phyloP scores from a whole-genome alignment of 1,140 invertebrate genomes.

The Cotesia typhae region DNA sequence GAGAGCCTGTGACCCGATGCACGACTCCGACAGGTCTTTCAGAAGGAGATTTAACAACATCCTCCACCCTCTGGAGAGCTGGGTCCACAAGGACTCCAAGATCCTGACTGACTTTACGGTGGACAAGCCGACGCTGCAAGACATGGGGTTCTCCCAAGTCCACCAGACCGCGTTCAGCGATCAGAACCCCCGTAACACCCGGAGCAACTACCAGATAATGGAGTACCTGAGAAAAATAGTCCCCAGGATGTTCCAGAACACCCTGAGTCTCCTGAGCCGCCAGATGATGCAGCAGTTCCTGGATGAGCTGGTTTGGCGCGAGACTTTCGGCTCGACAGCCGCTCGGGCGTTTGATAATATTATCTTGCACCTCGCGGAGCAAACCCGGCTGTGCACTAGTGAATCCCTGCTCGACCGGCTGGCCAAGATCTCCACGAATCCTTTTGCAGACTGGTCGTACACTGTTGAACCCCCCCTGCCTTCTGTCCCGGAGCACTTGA shows the following conservation, averaged over 20 bases:
- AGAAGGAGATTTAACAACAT: constrained; percentile 78
- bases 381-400: constrained; percentile 68
- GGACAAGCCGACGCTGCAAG: constrained; percentile 77
- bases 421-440: constrained; percentile 77
- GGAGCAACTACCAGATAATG: constrained; percentile 83
- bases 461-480: constrained; percentile 52
- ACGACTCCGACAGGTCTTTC: constrained; percentile 79
- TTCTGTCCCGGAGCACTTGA: constrained; percentile 44
- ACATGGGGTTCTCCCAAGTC: constrained; percentile 81
- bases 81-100: constrained; percentile 80
- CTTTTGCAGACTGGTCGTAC: constrained; percentile 82
- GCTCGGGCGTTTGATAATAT: constrained; percentile 84
- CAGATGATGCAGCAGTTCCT: constrained; percentile 90
- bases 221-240: constrained; percentile 85
- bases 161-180: constrained; percentile 72
- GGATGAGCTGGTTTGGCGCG: constrained; percentile 85
- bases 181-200: constrained; percentile 68
- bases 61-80: constrained; percentile 77
- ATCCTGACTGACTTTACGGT: constrained; percentile 85
- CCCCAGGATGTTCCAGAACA: constrained; percentile 90
- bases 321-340: constrained; percentile 78
- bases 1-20: constrained; percentile 81
- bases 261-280: constrained; percentile 80
- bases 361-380: constrained; percentile 79
- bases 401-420: constrained; percentile 68